Evolutionary conservation across 2,888 invertebrate species (phyloP), one percentile per base, ranked within the genome.

Genomic region (Cremastinae sp.): DNA sequence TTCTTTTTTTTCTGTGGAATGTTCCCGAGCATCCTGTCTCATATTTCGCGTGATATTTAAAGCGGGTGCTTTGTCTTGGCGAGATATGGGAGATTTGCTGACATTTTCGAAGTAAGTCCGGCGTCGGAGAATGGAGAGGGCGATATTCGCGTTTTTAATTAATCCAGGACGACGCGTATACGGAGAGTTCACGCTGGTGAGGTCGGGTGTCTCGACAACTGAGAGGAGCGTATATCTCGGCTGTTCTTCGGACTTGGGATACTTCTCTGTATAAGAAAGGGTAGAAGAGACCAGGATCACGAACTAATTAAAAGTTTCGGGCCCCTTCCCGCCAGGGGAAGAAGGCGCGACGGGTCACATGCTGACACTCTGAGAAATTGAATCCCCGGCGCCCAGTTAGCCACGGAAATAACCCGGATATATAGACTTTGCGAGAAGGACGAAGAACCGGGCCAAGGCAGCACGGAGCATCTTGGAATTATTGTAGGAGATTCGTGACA

Each of bases 281-380:
- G 22, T 59, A 45, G 51, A 43, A 43, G 18, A 64, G 62, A 28
- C 53, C 66, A 77, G 80, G 82, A 83, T 85, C 82, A 80, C 82
- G 78, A 84, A 85, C 84, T 85, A 85, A 85, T 85, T 85, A 85
- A 85, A 85, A 84, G 83, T 85, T 85, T 82, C 75, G 59, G 74
- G 75, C 58, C 49, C 59, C 59, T 66, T 65, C 65, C 61, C 35
- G 53, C 65, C 56, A 61, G 22, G 49, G 10, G 41, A 53, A 41
- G 28, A 22, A 55, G 22, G 41, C 61, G 37, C n/a, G 59, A 43
- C 39, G 37, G 16, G 56, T 55, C 55, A 18, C 59, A 56, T 22
- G 61, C 45, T 69, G 76, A 59, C 59, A 76, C 73, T 65, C 64
- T 39, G 51, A 49, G 73, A 73, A 76, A 76, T 76, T 76, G 69